Conservation (phyloP, 2,113 vertebrate genomes). For the Otus sunia region DNA sequence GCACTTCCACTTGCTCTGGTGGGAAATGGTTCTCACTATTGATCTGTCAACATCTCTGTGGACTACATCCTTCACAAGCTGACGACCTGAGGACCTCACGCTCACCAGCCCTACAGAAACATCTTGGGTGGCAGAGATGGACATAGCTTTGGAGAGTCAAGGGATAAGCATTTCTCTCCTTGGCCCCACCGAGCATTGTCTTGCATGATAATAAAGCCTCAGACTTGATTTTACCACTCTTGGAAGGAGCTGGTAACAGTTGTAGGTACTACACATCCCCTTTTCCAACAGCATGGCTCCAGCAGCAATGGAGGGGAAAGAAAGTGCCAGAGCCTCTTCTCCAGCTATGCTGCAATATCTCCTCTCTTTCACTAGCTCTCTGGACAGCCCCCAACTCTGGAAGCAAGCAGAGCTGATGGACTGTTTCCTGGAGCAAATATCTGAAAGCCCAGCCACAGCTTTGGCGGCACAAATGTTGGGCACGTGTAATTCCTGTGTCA, state of each 20-base stretch:
- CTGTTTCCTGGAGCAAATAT: accelerated
- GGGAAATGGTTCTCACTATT: accelerated
- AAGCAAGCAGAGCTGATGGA: not conserved
- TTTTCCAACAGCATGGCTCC: not conserved
- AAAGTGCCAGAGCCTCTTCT: not conserved
- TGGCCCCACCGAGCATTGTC: not conserved
- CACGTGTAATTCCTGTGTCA: not conserved
- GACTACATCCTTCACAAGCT: not conserved
- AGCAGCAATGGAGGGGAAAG: not conserved
- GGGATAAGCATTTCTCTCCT: not conserved
- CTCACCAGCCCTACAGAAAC: not conserved
- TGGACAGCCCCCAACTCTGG: not conserved
- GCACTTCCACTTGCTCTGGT: not conserved
- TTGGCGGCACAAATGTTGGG: not conserved
- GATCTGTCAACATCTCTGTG: not conserved
- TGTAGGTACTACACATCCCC: not conserved
- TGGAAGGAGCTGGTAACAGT: not conserved
- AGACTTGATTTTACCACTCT: not conserved
- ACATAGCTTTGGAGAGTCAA: not conserved
- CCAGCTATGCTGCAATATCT: not conserved
- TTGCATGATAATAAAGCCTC: not conserved
- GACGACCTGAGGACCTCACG: not conserved
- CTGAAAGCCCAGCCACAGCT: not conserved
- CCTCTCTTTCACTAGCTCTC: not conserved
- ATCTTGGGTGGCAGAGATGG: not conserved